phyloP scores from a whole-genome alignment of 2,888 invertebrate genomes.

The Hypomecis atomaria region DNA sequence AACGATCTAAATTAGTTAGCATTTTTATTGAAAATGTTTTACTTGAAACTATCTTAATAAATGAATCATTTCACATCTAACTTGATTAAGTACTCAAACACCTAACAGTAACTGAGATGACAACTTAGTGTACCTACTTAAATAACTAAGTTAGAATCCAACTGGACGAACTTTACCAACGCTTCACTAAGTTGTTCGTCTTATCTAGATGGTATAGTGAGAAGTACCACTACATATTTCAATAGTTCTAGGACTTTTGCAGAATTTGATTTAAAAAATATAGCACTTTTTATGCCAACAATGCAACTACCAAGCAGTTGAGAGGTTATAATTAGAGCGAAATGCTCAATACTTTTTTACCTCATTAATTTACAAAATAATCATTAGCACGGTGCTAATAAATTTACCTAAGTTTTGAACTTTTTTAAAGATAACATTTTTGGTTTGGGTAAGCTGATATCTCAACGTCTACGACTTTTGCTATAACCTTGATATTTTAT shows the following conservation, averaged over 20 bases:
- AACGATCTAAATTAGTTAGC: constrained; percentile 3
- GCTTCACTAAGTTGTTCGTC: constrained; percentile 14
- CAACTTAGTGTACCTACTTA: constrained; percentile 55
- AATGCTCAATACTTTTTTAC: too few relatives aligned
- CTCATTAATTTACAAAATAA: too few relatives aligned
- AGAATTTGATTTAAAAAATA: too few relatives aligned
- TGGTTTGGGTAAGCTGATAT: too few relatives aligned
- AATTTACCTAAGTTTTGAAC: too few relatives aligned
- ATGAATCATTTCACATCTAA: constrained; percentile 40
- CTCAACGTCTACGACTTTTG: too few relatives aligned
- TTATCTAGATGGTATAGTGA: background rate
- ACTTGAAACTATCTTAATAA: constrained; percentile 15
- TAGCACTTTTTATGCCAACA: too few relatives aligned
- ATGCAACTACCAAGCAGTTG: too few relatives aligned
- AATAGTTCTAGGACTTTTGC: background rate
- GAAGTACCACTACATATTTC: background rate
- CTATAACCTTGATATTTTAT: too few relatives aligned
- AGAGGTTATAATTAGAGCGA: too few relatives aligned
- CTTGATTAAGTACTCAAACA: constrained; percentile 48
- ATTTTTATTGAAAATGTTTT: constrained; percentile 14
- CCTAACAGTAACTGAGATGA: constrained; percentile 50
- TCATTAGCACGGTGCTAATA: too few relatives aligned
- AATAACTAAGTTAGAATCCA: constrained; percentile 46
- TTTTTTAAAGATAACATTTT: too few relatives aligned
- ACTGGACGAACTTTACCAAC: constrained; percentile 18